These are phyloP conservation scores for Polyergus mexicanus DNA, from an alignment of 1,140 invertebrate genomes.

Conservation along the genomic window DNA sequence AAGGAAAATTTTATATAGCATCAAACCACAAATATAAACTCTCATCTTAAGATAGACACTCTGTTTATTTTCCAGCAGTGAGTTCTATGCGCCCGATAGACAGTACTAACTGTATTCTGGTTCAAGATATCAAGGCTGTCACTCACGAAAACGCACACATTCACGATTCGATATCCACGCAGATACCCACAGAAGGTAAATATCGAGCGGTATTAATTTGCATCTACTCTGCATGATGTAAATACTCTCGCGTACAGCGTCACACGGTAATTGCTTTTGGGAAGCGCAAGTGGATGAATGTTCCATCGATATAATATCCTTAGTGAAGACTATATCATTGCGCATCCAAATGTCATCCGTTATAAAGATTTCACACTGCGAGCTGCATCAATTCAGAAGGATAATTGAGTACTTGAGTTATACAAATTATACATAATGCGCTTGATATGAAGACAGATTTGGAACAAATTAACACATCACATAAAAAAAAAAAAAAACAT, in stretches of 20 bases:
- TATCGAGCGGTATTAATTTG: constrained; percentile 74
- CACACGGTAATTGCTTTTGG: constrained; percentile 76
- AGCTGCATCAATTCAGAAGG: neutral
- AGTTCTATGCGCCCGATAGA: constrained; percentile 95
- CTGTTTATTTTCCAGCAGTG: constrained; percentile 90
- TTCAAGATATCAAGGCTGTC: constrained; percentile 95
- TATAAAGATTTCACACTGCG: constrained; percentile 43
- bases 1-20: neutral
- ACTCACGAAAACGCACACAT: constrained; percentile 92
- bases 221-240: constrained; percentile 76
- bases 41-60: constrained; percentile 27
- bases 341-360: constrained; percentile 28
- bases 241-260: constrained; percentile 72
- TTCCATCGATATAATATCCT: constrained; percentile 67
- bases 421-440: neutral
- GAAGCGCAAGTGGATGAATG: constrained; percentile 67
- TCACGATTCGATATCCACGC: constrained; percentile 91
- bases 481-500: neutral
- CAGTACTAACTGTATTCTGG: constrained; percentile 94
- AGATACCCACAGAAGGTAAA: constrained; percentile 91
- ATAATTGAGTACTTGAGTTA: constrained; percentile 41
- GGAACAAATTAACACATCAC: neutral
- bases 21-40: neutral
- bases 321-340: constrained; percentile 60
- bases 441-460: constrained; percentile 1